These are phyloP conservation scores for Bhutanitis thaidina DNA, from an alignment of 2,888 invertebrate genomes.

Conservation along the genomic window DNA sequence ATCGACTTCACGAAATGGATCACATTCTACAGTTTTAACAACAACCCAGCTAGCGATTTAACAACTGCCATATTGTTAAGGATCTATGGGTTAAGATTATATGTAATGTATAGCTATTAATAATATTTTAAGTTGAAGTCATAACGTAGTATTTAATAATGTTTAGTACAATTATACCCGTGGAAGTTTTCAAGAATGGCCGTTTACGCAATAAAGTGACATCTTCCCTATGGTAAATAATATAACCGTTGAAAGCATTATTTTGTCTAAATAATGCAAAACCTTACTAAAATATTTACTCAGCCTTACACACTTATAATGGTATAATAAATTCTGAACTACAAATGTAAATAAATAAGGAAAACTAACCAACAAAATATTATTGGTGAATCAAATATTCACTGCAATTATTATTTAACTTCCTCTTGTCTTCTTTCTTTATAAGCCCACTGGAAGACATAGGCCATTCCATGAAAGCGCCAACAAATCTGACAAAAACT, in stretches of 20 bases:
- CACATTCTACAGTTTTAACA: conserved; percentile 28
- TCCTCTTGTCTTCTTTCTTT: too few relatives aligned
- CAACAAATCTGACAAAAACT: too few relatives aligned
- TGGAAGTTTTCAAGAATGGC: conserved; percentile 26
- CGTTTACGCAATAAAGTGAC: conserved; percentile 19
- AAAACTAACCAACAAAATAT: too few relatives aligned
- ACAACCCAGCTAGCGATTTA: conserved; percentile 77
- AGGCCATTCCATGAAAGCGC: too few relatives aligned
- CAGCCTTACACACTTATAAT: too few relatives aligned
- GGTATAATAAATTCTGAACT: too few relatives aligned
- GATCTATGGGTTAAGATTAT: conserved; percentile 58
- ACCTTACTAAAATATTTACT: not conserved
- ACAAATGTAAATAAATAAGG: too few relatives aligned
- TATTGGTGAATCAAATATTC: too few relatives aligned
- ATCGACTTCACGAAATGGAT: conserved; percentile 38
- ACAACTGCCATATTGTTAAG: conserved; percentile 78
- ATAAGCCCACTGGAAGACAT: too few relatives aligned
- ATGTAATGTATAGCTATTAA: conserved; percentile 32
- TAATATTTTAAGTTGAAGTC: conserved; percentile 71
- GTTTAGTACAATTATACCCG: conserved; percentile 58
- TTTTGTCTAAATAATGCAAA: not conserved
- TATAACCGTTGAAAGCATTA: not conserved
- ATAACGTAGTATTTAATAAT: conserved; percentile 76
- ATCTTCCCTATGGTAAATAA: not conserved
- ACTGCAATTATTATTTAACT: too few relatives aligned